These are phyloP conservation scores for Rallus limicola DNA, from an alignment of 2,113 vertebrate genomes.

Conservation along the genomic window DNA sequence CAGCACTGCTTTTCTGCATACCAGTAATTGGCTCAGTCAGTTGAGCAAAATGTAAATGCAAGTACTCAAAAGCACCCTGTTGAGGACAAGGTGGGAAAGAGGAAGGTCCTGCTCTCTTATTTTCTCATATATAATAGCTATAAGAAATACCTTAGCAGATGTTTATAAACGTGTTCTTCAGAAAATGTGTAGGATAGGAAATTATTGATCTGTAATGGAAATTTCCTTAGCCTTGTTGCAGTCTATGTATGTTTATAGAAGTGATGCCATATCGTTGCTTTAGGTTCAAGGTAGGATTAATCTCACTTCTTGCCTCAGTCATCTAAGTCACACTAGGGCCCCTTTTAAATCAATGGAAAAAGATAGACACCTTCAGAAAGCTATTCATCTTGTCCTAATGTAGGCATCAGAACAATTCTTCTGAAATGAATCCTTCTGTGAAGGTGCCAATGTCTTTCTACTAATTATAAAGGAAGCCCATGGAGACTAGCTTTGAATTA, in stretches of 20 bases:
- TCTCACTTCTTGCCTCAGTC: constrained; percentile 34
- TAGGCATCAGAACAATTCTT: constrained; percentile 19
- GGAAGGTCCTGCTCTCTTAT: neutral
- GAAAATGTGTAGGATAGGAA: neutral
- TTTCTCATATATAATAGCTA: neutral
- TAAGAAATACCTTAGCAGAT: neutral
- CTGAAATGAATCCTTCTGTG: constrained; percentile 30
- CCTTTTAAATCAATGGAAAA: constrained; percentile 21
- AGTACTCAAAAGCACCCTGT: constrained; percentile 42
- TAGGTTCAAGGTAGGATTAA: constrained; percentile 21
- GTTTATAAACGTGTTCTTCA: neutral
- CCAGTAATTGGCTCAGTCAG: constrained; percentile 32
- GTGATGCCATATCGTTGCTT: neutral
- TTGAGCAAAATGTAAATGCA: constrained; percentile 47
- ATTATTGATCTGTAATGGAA: neutral
- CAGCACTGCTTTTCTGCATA: constrained; percentile 28
- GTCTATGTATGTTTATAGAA: neutral
- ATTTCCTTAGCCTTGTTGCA: neutral
- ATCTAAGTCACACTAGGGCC: constrained; percentile 43
- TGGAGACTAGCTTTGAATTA: neutral
- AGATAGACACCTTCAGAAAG: neutral
- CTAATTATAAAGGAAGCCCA: constrained; percentile 44
- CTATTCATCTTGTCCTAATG: neutral
- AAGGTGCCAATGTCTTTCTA: constrained; percentile 1
- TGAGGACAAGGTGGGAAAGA: neutral